Base-by-base conservation (phyloP, 2,113 vertebrate genomes). In the Melanerpes formicivorus region DNA sequence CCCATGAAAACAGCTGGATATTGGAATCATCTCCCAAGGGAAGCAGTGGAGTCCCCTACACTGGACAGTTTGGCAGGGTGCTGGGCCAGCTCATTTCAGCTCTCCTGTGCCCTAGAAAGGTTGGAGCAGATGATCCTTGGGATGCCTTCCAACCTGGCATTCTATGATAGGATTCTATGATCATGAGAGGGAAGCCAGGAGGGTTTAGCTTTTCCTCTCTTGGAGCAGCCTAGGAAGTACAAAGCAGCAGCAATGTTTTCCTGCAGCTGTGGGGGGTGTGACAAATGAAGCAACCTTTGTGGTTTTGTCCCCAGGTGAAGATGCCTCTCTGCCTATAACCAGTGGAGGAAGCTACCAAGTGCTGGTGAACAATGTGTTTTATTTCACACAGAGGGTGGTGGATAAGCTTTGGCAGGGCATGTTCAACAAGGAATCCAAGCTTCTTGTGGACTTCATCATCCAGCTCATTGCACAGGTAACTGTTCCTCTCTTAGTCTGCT, bases 391-490 rank as follows among this genome's bases (percentile, higher is more conserved):
- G 92, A 98, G 99, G 56, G 98, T 99, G 92, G 99, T 99, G 96
- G 99, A 99, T 97, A 99, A 99, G 95, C 98, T 99, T 93, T 99
- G 99, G 99, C 99, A 99, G 98, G 99, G 99, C 89, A 99, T 99
- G 99, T 99, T 99, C 98, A 99, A 99, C 98, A 99, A 99, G 97
- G 99, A 99, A 95, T 99, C 99, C 96, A 99, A 99, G 92, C 97
- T 99, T 91, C 99, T 99, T 89, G 99, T 99, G 96, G 99, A 99
- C 73, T 99, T 99, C 96, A 99, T 99, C 63, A 98, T 99, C 96
- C 99, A 99, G 96, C 98, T 99, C 80, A 99, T 99, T 76, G 98
- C 98, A 97, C 99, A 99, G 99, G 99, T 99, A 98, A 96, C 73
- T 23, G 65, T 40, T 54, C 17, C 87, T 63, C 9, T 30, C 3